Conservation (phyloP, 2,113 vertebrate species). For the Xenopus borealis region DNA sequence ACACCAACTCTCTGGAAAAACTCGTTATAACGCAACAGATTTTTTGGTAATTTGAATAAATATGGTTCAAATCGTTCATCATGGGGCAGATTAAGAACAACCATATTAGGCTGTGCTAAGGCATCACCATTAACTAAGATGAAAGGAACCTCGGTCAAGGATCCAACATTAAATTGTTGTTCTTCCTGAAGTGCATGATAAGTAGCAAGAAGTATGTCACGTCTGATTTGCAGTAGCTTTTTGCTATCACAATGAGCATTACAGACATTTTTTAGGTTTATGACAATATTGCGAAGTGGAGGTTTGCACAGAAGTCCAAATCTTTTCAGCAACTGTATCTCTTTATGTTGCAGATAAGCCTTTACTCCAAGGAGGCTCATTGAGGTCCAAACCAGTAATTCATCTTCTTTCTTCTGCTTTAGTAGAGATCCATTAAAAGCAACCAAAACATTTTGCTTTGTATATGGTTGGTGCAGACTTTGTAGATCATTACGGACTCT, state of each 20-base stretch:
- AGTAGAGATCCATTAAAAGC: conserved; percentile 65
- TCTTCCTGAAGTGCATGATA: conserved; percentile 51
- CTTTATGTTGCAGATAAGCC: not conserved
- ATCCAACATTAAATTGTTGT: not conserved
- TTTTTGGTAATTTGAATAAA: conserved; percentile 53
- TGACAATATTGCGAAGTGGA: conserved; percentile 55
- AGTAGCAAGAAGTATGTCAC: conserved; percentile 45
- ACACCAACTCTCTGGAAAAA: conserved; percentile 69
- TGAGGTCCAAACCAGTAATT: conserved; percentile 70
- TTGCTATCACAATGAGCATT: conserved; percentile 50
- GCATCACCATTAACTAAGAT: conserved; percentile 65
- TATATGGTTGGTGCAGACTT: conserved; percentile 60
- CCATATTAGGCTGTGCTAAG: conserved; percentile 53
- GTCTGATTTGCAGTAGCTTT: conserved; percentile 45
- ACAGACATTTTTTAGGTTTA: conserved; percentile 70
- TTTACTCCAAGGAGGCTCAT: conserved; percentile 58
- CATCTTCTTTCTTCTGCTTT: not conserved
- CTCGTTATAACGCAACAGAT: conserved; percentile 28
- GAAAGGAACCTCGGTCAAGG: conserved; percentile 54
- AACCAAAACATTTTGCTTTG: conserved; percentile 46
- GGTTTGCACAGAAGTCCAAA: conserved; percentile 59
- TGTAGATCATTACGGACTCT: conserved; percentile 48
- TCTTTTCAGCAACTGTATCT: conserved; percentile 1
- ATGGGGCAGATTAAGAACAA: conserved; percentile 17
- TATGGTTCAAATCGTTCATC: conserved; percentile 64